These are phyloP conservation scores for Drosophila niveifrons DNA, from an alignment of 2,888 invertebrate genomes.

Conservation along the genomic window DNA sequence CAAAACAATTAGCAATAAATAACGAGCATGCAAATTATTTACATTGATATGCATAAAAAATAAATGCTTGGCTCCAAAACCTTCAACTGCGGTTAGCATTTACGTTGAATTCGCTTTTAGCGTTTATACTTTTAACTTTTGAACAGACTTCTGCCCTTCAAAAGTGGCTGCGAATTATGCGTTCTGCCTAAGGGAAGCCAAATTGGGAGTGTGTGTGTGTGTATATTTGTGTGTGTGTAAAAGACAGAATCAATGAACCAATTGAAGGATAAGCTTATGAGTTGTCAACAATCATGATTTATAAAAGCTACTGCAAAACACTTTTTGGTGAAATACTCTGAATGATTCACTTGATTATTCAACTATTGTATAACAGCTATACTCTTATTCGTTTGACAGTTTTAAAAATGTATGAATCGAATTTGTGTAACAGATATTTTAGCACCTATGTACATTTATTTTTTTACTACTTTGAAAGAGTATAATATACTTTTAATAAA, in stretches of 20 bases:
- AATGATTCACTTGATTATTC: no score
- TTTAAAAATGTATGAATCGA: no score
- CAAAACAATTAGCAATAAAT: conserved; percentile 47
- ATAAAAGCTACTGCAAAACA: background rate
- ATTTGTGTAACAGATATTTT: no score
- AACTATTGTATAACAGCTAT: no score
- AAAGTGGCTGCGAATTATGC: conserved; percentile 21
- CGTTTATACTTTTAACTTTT: conserved; percentile 25
- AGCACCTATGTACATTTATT: no score
- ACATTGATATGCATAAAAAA: conserved; percentile 67
- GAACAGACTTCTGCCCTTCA: conserved; percentile 49
- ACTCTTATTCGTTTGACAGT: no score
- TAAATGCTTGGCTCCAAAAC: conserved; percentile 37
- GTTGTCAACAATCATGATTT: conserved; percentile 10
- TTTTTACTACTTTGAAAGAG: no score
- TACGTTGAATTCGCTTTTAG: conserved; percentile 36
- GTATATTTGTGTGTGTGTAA: background rate
- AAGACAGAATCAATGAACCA: conserved; percentile 33
- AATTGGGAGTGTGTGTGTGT: conserved; percentile 1
- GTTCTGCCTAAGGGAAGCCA: conserved; percentile 35
- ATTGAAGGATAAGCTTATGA: conserved; percentile 45
- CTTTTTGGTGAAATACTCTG: no score
- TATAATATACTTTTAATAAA: no score
- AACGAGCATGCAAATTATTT: conserved; percentile 63
- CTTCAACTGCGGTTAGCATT: conserved; percentile 74